phyloP scores from a whole-genome alignment of 92 coral and sea anemone species.

The Anthopleura xanthogrammica region DNA sequence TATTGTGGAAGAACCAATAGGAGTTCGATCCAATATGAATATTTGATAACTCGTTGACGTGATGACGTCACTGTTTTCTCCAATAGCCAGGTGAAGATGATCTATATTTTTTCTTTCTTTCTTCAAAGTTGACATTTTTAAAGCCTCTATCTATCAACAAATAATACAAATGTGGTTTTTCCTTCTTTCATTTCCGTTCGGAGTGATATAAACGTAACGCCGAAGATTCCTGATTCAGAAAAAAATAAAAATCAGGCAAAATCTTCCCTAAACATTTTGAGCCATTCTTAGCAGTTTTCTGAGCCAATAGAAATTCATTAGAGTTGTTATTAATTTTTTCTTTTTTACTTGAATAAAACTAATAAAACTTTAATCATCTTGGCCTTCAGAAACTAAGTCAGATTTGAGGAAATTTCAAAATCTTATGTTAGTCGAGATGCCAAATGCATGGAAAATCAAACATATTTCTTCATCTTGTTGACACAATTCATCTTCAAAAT shows the following conservation, averaged over 20 bases:
- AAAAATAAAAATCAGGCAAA: neutral
- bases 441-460: neutral
- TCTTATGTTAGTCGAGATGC: neutral
- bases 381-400: neutral
- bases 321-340: neutral
- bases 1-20: conserved; percentile 21
- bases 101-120: neutral
- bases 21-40: neutral
- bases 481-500: neutral
- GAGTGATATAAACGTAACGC: neutral
- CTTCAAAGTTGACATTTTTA: neutral
- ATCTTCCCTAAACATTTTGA: neutral
- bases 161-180: neutral
- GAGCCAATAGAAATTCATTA: neutral
- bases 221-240: neutral
- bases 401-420: neutral
- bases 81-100: conserved; percentile 10
- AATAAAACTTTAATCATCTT: conserved; percentile 12
- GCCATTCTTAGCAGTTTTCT: neutral
- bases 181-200: neutral
- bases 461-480: neutral
- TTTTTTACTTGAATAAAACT: neutral
- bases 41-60: conserved; percentile 8
- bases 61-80: conserved; percentile 23
- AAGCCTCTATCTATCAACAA: conserved; percentile 15